A percentile compares a stretch with the other conserved stretches of the same genome.
Evolutionary conservation across 2,888 invertebrate species (phyloP).

Genomic region (Polia nebulosa): DNA sequence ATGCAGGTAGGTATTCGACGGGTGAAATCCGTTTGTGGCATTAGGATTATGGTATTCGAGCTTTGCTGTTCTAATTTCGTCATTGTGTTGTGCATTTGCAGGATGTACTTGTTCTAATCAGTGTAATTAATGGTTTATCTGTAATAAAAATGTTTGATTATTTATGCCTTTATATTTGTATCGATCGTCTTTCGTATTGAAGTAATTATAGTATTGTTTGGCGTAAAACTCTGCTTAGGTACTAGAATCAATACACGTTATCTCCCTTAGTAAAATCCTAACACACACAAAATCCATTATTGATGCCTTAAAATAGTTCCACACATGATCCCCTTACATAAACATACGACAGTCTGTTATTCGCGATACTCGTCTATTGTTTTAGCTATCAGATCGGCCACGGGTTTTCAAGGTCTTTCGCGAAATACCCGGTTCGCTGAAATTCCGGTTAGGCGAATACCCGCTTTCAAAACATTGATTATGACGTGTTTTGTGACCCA

Average conservation of each 20-base stretch:
- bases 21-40: background rate
- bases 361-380: background rate
- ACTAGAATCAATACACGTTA: too few relatives aligned
- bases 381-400: background rate
- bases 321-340: too few relatives aligned
- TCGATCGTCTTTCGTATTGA: background rate
- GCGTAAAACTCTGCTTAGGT: too few relatives aligned
- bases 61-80: background rate
- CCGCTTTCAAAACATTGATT: background rate
- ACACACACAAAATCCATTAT: background rate
- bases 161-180: background rate
- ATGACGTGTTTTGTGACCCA: constrained; percentile 11
- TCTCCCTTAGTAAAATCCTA: background rate
- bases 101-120: background rate
- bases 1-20: too few relatives aligned
- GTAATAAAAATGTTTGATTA: background rate
- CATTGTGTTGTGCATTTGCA: background rate
- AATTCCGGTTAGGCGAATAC: background rate
- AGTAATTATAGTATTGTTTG: background rate
- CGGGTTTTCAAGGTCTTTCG: background rate
- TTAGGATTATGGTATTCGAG: background rate
- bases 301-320: background rate
- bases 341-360: background rate
- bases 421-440: too few relatives aligned
- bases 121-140: background rate